Percentiles rank a stretch among this genome's conserved stretches.
Conservation (phyloP, 2,797 vertebrate species). For the Rhynchonycteris naso region DNA sequence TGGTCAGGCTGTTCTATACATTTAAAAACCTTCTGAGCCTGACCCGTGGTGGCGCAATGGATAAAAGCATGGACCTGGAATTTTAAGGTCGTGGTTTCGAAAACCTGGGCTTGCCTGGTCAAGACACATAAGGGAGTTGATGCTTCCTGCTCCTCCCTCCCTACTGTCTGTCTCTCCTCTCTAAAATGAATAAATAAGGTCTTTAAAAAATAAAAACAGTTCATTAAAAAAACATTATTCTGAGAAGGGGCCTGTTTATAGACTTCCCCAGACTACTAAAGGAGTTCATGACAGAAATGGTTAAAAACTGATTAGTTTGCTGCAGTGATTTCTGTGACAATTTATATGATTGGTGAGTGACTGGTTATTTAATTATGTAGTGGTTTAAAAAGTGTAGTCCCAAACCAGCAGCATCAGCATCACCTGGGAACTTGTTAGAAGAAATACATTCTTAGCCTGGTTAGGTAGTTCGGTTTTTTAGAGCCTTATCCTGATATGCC, state of each 20-base stretch:
- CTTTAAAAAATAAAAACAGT: too few relatives aligned
- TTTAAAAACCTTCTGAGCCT: slow-evolving; percentile 22
- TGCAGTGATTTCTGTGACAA: slow-evolving; percentile 11
- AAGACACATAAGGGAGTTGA: too few relatives aligned
- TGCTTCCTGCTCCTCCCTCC: too few relatives aligned
- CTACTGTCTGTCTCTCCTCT: too few relatives aligned
- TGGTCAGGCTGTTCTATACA: neutral
- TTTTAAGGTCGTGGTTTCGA: too few relatives aligned
- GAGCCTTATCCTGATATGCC: too few relatives aligned
- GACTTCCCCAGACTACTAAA: neutral
- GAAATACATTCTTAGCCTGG: neutral
- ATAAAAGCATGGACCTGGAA: too few relatives aligned
- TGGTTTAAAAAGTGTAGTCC: slow-evolving; percentile 7
- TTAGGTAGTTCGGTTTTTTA: too few relatives aligned
- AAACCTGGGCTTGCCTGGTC: too few relatives aligned
- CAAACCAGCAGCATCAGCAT: neutral
- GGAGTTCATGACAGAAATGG: neutral
- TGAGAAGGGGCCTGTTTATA: neutral
- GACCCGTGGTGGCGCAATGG: too few relatives aligned
- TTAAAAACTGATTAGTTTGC: neutral
- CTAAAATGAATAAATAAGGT: too few relatives aligned
- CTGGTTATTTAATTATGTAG: neutral
- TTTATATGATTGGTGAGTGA: neutral
- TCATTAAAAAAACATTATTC: neutral
- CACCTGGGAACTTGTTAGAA: slow-evolving; percentile 6